Evolutionary conservation across 2,888 invertebrate genomes (phyloP).

Genomic region (Diarsia mendica): DNA sequence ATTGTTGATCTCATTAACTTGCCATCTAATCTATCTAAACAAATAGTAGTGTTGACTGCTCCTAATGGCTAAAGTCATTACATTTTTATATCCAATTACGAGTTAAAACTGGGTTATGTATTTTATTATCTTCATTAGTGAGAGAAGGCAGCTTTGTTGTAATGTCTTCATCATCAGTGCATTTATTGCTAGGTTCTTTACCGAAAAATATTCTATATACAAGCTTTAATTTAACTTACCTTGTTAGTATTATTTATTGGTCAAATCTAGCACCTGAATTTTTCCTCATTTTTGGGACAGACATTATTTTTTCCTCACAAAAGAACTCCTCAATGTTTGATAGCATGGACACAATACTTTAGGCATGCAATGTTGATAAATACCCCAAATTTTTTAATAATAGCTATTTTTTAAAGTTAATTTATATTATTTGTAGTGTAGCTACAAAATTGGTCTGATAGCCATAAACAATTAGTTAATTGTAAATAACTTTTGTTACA

Average conservation of each 20-base stretch:
- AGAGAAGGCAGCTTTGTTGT: neutral
- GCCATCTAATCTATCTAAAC: neutral
- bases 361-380: neutral
- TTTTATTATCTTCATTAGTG: neutral
- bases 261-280: too few relatives aligned
- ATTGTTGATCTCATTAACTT: slow-evolving; percentile 29
- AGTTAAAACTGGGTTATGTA: neutral
- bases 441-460: neutral
- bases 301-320: neutral
- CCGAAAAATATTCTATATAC: neutral
- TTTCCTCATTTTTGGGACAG: too few relatives aligned
- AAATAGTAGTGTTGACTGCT: slow-evolving; percentile 17
- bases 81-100: slow-evolving; percentile 2
- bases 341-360: neutral
- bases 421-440: neutral
- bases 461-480: neutral
- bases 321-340: neutral
- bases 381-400: too few relatives aligned
- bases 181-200: neutral
- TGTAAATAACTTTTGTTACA: neutral
- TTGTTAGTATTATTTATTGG: too few relatives aligned
- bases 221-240: neutral
- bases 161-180: neutral
- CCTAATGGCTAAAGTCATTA: slow-evolving; percentile 1
- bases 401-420: too few relatives aligned